These are phyloP conservation scores for Leucoma salicis DNA, from an alignment of 2,888 invertebrate genomes.

Conservation along the genomic window DNA sequence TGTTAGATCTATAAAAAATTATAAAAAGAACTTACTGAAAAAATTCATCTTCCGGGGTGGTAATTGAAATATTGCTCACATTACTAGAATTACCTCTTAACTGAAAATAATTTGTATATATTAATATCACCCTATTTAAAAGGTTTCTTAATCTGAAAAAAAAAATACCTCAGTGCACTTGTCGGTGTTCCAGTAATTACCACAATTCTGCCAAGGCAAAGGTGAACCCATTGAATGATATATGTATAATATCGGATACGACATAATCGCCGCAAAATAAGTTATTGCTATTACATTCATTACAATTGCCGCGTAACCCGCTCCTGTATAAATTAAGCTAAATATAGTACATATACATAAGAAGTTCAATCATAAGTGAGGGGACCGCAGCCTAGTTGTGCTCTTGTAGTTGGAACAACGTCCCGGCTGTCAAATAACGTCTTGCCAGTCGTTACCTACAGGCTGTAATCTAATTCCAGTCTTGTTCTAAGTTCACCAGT, in stretches of 20 bases:
- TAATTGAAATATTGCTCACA: constrained; percentile 57
- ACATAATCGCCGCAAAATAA: constrained; percentile 93
- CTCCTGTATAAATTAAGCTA: constrained; percentile 80
- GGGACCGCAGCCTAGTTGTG: no score
- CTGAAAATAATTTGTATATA: constrained; percentile 48
- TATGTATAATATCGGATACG: constrained; percentile 92
- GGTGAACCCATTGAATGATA: constrained; percentile 84
- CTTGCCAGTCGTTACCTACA: no score
- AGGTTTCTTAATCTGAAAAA: constrained; percentile 18
- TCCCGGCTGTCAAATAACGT: no score
- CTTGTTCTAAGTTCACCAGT: no score
- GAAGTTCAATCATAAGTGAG: no score
- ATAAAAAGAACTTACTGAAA: constrained; percentile 85
- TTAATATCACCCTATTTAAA: constrained; percentile 2
- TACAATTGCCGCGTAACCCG: constrained; percentile 91
- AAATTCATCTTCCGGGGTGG: constrained; percentile 91
- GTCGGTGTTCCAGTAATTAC: constrained; percentile 91
- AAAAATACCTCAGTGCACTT: constrained; percentile 84
- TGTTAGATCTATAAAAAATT: background rate
- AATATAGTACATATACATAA: constrained; percentile 6
- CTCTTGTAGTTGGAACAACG: no score
- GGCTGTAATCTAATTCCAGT: no score
- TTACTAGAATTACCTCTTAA: constrained; percentile 59
- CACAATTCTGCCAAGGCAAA: constrained; percentile 90
- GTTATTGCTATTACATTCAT: constrained; percentile 90